Evolutionary conservation across 2,888 invertebrate species (phyloP), one percentile per base, ranked within the genome.

Genomic region (Sycophila texana): DNA sequence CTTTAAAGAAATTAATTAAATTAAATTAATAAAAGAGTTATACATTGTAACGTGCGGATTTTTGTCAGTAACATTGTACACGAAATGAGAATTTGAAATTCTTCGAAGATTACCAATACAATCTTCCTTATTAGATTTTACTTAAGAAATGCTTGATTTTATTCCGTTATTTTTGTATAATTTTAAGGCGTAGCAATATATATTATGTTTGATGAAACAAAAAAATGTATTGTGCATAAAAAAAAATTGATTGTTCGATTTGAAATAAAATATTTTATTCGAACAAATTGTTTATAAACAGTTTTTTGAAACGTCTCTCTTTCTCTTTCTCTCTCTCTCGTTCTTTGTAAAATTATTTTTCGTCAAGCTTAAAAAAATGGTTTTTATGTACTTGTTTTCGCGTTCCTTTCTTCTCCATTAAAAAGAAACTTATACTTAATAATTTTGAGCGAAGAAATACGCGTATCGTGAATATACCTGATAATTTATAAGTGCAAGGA

Each of bases 241-340:
- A 71, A 72, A 81, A 79, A 78, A 76, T 66, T 76, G 72, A 81
- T 79, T 81, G 70, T 79, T 81, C 71, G 66, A 81, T 78, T 81
- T 81, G 70, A 81, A 81, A 81, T 81, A 81, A 81, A 81, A 81
- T 79, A 81, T 81, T 81, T 81, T 81, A 81, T 76, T 76, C 57
- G 74, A 79, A 47, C 57, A 10, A 14, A 26, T 7, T 51, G 49
- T 75, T 20, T 68, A 10, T 1, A 7, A 39, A 10, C 18, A 26
- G 39, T 68, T 18, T 18, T 22, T 53, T 26, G 2, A 55, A 39
- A 53, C 39, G 13, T 73, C 5, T 72, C 7, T 61, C 13, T 2
- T 7, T 57, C 39, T 22, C 39, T 57, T 14, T 68, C n/a, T n/a
- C n/a, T n/a, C n/a, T n/a, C n/a, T n/a, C n/a, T n/a, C n/a, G n/a